These are phyloP conservation scores for Syritta pipiens DNA, from an alignment of 2,888 invertebrate species.

Conservation along the genomic window DNA sequence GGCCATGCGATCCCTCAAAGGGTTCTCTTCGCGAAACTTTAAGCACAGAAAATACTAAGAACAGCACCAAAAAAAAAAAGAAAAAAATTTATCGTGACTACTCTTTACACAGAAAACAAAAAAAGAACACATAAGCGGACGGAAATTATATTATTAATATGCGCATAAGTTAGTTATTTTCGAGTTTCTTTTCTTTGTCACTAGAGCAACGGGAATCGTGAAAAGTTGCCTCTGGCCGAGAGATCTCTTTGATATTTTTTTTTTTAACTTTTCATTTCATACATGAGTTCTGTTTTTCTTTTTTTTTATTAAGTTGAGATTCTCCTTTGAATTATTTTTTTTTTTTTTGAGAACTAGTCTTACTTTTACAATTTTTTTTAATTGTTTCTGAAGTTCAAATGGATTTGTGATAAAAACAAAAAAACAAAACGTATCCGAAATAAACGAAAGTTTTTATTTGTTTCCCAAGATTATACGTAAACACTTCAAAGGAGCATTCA, in stretches of 20 bases:
- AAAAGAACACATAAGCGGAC: constrained; percentile 38
- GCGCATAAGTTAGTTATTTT: constrained; percentile 61
- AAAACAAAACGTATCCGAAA: constrained; percentile 1
- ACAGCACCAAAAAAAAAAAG: constrained; percentile 22
- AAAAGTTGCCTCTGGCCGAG: constrained; percentile 48
- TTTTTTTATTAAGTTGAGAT: background rate
- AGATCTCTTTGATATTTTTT: constrained; percentile 51
- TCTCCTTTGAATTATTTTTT: too few relatives aligned
- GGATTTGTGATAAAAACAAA: constrained; percentile 63
- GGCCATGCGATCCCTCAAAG: constrained; percentile 91
- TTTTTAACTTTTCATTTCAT: constrained; percentile 6
- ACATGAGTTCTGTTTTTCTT: background rate
- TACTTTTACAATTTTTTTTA: constrained; percentile 45
- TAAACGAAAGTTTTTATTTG: background rate
- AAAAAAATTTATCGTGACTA: constrained; percentile 32
- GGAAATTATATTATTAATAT: constrained; percentile 57
- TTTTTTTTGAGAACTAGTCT: constrained; percentile 52
- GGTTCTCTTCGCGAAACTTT: constrained; percentile 77
- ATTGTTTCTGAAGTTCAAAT: constrained; percentile 40
- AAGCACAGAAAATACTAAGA: constrained; percentile 73
- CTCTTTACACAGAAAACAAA: constrained; percentile 46
- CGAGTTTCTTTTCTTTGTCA: constrained; percentile 53
- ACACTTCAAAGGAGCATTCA: background rate
- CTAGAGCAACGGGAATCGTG: constrained; percentile 38
- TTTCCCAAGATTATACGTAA: constrained; percentile 57